A percentile compares a stretch with the other conserved stretches of the same genome.
These are phyloP conservation scores for Tangara arthus DNA, from an alignment of 2,797 vertebrate genomes.

Conservation along the genomic window DNA sequence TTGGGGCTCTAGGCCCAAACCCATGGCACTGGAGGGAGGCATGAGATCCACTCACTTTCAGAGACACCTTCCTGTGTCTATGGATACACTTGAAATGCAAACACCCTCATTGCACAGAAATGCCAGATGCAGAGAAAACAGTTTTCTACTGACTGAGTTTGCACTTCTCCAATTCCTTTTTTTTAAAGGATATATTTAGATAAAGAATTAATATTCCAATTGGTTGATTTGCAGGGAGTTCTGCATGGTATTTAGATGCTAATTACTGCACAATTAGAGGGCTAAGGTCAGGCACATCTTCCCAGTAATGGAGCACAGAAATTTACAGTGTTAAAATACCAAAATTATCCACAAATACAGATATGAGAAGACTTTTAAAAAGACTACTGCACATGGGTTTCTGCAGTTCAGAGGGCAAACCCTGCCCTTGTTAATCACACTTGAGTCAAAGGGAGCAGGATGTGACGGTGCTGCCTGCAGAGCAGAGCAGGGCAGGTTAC, in stretches of 20 bases:
- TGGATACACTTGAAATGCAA: background rate
- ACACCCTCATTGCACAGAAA: background rate
- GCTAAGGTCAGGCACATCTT: constrained; percentile 71
- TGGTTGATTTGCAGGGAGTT: constrained; percentile 67
- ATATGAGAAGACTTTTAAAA: background rate
- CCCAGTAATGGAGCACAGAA: constrained; percentile 59
- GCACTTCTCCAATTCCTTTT: constrained; percentile 5
- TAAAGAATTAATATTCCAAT: constrained; percentile 63
- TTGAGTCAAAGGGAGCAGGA: background rate
- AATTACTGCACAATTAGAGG: constrained; percentile 75
- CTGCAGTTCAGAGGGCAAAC: constrained; percentile 27
- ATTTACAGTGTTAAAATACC: constrained; percentile 48
- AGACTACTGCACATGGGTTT: background rate
- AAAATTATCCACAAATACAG: constrained; percentile 34
- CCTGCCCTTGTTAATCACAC: constrained; percentile 16
- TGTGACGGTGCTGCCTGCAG: background rate
- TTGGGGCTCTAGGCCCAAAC: background rate
- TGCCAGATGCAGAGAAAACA: background rate
- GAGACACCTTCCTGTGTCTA: background rate
- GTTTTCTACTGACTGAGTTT: constrained; percentile 44
- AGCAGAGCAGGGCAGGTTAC: background rate
- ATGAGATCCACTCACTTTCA: background rate
- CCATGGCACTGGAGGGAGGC: background rate
- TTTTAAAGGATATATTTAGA: constrained; percentile 58
- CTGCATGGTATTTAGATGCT: constrained; percentile 64